These are phyloP conservation scores for Spilosoma lubricipeda DNA, from an alignment of 2,888 invertebrate genomes.

Conservation along the genomic window DNA sequence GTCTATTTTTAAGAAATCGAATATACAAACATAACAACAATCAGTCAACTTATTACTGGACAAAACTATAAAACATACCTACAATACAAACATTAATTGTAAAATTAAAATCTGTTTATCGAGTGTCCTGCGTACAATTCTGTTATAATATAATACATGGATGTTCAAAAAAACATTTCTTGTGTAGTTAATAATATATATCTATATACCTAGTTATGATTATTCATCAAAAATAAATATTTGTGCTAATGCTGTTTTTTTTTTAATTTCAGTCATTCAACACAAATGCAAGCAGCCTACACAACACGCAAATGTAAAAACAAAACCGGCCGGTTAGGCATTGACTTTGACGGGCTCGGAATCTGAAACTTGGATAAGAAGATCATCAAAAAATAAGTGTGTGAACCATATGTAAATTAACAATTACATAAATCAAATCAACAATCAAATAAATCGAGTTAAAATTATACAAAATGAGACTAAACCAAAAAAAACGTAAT, in stretches of 20 bases:
- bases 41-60: too few relatives aligned
- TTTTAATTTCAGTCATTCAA: constrained; percentile 26
- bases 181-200: too few relatives aligned
- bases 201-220: too few relatives aligned
- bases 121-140: not conserved
- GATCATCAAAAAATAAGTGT: not conserved
- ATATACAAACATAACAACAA: not conserved
- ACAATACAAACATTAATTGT: too few relatives aligned
- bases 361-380: constrained; percentile 31
- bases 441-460: too few relatives aligned
- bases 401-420: not conserved
- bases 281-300: constrained; percentile 42
- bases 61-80: not conserved
- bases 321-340: constrained; percentile 47
- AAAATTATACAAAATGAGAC: too few relatives aligned
- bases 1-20: not conserved
- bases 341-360: constrained; percentile 41
- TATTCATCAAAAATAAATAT: not conserved
- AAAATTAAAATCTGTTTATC: not conserved
- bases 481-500: too few relatives aligned
- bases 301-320: constrained; percentile 49
- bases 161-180: not conserved
- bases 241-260: not conserved
- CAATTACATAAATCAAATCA: too few relatives aligned
- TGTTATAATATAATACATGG: not conserved